Evolutionary conservation across 1,140 invertebrate genomes (phyloP).

Genomic region (Temnothorax nylanderi): DNA sequence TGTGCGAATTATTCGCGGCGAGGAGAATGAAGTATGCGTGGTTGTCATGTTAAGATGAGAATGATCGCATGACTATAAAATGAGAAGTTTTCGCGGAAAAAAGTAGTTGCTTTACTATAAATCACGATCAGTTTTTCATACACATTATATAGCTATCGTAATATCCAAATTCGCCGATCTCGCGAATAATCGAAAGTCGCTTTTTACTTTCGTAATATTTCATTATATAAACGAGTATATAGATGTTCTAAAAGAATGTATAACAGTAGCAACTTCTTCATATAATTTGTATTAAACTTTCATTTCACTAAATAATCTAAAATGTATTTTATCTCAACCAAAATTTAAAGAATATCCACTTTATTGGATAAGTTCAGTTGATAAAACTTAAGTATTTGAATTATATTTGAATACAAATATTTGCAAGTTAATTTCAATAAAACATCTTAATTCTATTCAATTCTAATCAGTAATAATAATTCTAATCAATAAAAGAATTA

Average conservation of each 20-base stretch:
- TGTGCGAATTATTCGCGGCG: slow-evolving; percentile 47
- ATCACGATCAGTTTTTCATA: slow-evolving; percentile 34
- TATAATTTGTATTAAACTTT: slow-evolving; percentile 35
- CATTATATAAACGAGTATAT: slow-evolving; percentile 39
- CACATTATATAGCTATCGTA: slow-evolving; percentile 34
- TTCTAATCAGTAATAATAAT: neutral
- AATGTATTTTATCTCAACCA: slow-evolving; percentile 14
- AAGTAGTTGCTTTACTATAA: slow-evolving; percentile 35
- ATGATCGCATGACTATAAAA: slow-evolving; percentile 36
- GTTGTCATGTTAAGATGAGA: slow-evolving; percentile 39
- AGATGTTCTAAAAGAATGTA: slow-evolving; percentile 47
- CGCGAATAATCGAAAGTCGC: slow-evolving; percentile 36
- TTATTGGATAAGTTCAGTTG: neutral
- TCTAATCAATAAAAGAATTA: neutral
- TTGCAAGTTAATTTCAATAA: neutral
- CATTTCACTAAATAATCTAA: neutral
- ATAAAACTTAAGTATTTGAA: slow-evolving; percentile 6
- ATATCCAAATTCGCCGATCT: slow-evolving; percentile 21
- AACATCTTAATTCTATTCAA: neutral
- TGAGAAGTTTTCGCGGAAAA: slow-evolving; percentile 51
- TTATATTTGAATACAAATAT: slow-evolving; percentile 13
- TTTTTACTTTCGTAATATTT: slow-evolving; percentile 46
- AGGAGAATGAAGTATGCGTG: slow-evolving; percentile 32
- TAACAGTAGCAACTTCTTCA: slow-evolving; percentile 42
- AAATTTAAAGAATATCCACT: neutral